Evolutionary conservation across 2,888 invertebrate species (phyloP).

Genomic region (Pachliopta kotzebuea): DNA sequence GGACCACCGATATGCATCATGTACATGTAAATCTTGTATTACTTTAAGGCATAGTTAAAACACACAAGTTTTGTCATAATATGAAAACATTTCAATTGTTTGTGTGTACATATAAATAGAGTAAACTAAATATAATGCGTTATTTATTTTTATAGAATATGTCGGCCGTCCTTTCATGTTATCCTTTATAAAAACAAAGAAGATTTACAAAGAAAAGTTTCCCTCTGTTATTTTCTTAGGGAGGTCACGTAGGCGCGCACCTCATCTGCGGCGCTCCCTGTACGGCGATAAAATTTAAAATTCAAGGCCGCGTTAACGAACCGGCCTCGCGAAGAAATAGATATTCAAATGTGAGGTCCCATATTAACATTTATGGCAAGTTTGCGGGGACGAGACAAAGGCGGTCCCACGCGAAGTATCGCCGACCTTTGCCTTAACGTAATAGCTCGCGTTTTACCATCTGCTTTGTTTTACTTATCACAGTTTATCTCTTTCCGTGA

Average conservation of each 20-base stretch:
- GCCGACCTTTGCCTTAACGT: conserved; percentile 12
- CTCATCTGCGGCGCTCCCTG: conserved; percentile 73
- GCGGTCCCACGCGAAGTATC: conserved; percentile 50
- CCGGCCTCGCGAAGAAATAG: conserved; percentile 80
- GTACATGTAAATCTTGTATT: no score
- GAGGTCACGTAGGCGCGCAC: conserved; percentile 77
- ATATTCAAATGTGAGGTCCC: conserved; percentile 81
- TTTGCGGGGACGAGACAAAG: conserved; percentile 78
- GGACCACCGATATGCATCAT: no score
- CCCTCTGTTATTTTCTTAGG: conserved; percentile 67
- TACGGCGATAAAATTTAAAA: conserved; percentile 79
- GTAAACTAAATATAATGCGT: no score
- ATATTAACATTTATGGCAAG: conserved; percentile 81
- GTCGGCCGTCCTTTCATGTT: not conserved
- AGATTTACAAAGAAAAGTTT: conserved; percentile 64
- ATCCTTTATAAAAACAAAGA: conserved; percentile 51
- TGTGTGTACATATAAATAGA: no score
- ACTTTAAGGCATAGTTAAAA: no score
- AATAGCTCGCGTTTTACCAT: conserved; percentile 17
- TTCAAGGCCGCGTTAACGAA: conserved; percentile 81
- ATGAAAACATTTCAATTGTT: no score
- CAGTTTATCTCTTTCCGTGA: no score
- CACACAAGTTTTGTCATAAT: no score
- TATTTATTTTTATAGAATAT: no score
- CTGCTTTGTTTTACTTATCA: not conserved